These are phyloP conservation scores for Tenualosa thibaudeaui DNA, from an alignment of 2,797 vertebrate genomes.

Conservation along the genomic window DNA sequence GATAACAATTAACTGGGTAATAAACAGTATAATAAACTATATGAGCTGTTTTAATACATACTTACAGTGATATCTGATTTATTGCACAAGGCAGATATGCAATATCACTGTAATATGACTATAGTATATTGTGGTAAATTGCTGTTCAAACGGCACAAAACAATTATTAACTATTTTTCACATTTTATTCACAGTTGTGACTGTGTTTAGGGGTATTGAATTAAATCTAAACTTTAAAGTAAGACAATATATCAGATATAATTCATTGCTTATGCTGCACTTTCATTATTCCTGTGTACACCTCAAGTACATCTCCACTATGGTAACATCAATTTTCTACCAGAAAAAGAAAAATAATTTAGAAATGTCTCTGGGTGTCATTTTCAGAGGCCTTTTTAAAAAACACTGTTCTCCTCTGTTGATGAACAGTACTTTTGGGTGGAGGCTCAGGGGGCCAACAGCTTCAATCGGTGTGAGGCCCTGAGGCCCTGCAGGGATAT, in stretches of 20 bases:
- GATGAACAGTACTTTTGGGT: background rate
- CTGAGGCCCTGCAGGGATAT: slow-evolving; percentile 18
- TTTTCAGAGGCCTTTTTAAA: background rate
- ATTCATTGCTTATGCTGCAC: background rate
- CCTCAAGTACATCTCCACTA: background rate
- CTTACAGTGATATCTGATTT: background rate
- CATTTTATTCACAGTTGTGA: background rate
- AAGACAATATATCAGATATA: background rate
- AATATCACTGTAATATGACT: background rate
- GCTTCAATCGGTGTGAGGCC: slow-evolving; percentile 18
- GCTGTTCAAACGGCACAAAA: background rate
- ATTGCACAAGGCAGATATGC: background rate
- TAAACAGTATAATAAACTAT: background rate
- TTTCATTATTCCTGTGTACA: background rate
- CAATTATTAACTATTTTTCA: background rate
- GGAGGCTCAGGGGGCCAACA: slow-evolving; percentile 25
- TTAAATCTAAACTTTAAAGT: background rate
- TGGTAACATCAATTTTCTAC: background rate
- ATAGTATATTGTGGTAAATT: background rate
- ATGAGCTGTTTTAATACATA: background rate
- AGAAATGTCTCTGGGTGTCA: background rate
- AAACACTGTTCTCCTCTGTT: background rate
- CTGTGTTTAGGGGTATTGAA: background rate
- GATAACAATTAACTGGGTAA: background rate
- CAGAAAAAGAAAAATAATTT: background rate